phyloP scores from a whole-genome alignment of 2,888 invertebrate genomes.

The Apamea monoglypha region DNA sequence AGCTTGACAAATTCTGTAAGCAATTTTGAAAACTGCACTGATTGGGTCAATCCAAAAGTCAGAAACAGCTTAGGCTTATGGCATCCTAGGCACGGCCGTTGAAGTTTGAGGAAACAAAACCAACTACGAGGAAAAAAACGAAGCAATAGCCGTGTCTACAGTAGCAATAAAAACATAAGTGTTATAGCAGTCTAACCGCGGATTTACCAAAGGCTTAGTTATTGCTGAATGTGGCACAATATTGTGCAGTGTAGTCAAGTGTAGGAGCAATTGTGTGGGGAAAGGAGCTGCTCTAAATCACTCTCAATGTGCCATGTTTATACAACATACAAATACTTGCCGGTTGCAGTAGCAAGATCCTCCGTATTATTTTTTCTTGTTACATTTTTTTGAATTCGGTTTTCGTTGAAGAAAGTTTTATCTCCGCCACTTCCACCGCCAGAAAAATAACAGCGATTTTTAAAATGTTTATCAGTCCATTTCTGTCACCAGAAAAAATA shows the following conservation, averaged over 20 bases:
- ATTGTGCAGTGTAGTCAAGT: conserved; percentile 48
- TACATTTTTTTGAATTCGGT: background rate
- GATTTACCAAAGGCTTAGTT: conserved; percentile 37
- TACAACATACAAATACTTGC: conserved; percentile 25
- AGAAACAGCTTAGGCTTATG: rapidly evolving
- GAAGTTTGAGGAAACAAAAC: background rate
- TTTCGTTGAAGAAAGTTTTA: conserved; percentile 3
- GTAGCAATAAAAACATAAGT: conserved; percentile 16
- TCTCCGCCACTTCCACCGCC: background rate
- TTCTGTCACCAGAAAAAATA: conserved; percentile 47
- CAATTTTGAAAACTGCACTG: background rate
- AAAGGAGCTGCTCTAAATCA: conserved; percentile 46
- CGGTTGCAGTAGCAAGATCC: background rate
- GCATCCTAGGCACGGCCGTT: too few relatives aligned
- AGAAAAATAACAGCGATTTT: conserved; percentile 29
- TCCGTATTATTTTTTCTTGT: background rate
- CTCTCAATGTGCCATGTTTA: conserved; percentile 34
- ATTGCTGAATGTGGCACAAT: conserved; percentile 40
- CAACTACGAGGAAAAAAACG: background rate
- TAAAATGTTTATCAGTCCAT: conserved; percentile 43
- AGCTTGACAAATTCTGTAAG: background rate
- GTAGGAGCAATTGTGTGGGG: conserved; percentile 44
- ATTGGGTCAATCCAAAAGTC: background rate
- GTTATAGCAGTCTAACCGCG: background rate
- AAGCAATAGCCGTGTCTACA: background rate